Percentiles rank a stretch among this genome's conserved stretches.
These are phyloP conservation scores for Taurulus bubalis DNA, from an alignment of 2,113 vertebrate species.

Conservation along the genomic window DNA sequence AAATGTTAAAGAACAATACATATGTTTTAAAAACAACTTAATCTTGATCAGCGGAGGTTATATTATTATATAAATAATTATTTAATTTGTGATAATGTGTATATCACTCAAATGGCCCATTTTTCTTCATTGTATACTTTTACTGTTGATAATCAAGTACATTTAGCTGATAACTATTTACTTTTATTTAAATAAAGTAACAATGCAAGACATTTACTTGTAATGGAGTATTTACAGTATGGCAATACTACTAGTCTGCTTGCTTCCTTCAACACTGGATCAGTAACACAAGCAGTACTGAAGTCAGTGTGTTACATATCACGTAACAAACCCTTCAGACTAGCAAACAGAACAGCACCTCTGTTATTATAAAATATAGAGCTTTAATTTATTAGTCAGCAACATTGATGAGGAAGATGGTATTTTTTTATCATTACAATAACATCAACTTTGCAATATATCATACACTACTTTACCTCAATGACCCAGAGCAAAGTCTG, in stretches of 20 bases:
- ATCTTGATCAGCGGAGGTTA: background rate
- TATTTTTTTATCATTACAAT: constrained; percentile 81
- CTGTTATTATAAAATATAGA: constrained; percentile 89
- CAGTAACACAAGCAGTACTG: background rate
- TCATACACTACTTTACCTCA: constrained; percentile 73
- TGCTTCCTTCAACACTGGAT: background rate
- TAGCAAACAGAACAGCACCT: constrained; percentile 51
- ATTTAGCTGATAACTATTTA: background rate
- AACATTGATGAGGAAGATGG: constrained; percentile 83
- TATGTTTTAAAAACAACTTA: background rate
- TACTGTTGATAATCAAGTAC: background rate
- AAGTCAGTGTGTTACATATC: background rate
- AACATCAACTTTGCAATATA: constrained; percentile 84
- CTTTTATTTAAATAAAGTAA: background rate
- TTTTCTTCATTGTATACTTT: background rate
- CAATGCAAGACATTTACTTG: background rate
- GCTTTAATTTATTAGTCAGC: constrained; percentile 88
- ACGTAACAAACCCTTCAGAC: background rate
- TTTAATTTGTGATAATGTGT: background rate
- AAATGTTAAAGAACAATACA: background rate
- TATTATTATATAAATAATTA: background rate
- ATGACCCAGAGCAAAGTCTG: constrained; percentile 68
- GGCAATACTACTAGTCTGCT: background rate
- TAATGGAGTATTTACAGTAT: background rate
- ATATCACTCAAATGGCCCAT: background rate